Evolutionary conservation across 2,113 vertebrate genomes (phyloP).

Genomic region (Alces alces): DNA sequence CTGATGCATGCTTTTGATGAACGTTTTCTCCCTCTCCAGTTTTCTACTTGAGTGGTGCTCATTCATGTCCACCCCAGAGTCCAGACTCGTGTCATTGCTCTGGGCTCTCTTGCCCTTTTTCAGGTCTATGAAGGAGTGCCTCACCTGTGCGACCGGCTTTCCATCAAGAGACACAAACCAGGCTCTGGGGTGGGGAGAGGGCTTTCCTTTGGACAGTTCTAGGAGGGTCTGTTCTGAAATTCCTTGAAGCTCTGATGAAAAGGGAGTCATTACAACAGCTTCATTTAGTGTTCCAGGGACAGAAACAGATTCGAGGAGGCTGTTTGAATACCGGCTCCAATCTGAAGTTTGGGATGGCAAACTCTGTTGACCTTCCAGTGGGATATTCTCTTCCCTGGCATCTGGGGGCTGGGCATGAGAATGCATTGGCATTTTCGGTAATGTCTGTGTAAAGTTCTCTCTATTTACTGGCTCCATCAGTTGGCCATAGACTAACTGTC

Average conservation of each 20-base stretch:
- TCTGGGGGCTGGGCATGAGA: conserved; percentile 81
- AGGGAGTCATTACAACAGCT: conserved; percentile 89
- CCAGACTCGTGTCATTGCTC: conserved; percentile 96
- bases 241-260: conserved; percentile 92
- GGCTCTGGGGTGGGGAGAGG: conserved; percentile 88
- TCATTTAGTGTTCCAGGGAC: conserved; percentile 95
- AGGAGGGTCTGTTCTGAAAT: conserved; percentile 93
- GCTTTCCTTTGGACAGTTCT: conserved; percentile 91
- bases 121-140: conserved; percentile 95
- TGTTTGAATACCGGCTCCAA: conserved; percentile 90
- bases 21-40: conserved; percentile 89
- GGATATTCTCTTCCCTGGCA: conserved; percentile 81
- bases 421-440: conserved; percentile 86
- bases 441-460: conserved; percentile 88
- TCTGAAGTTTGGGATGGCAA: conserved; percentile 80
- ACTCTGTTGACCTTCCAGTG: conserved; percentile 83
- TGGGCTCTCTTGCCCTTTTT: conserved; percentile 88
- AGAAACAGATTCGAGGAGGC: conserved; percentile 93
- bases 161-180: conserved; percentile 98
- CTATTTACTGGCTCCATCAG: conserved; percentile 83
- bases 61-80: conserved; percentile 98
- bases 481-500: conserved; percentile 82
- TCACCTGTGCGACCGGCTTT: conserved; percentile 91
- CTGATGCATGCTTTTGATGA: conserved; percentile 85
- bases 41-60: conserved; percentile 87